Evolutionary conservation across 1,140 invertebrate species (phyloP).

Genomic region (Lethocerus indicus): DNA sequence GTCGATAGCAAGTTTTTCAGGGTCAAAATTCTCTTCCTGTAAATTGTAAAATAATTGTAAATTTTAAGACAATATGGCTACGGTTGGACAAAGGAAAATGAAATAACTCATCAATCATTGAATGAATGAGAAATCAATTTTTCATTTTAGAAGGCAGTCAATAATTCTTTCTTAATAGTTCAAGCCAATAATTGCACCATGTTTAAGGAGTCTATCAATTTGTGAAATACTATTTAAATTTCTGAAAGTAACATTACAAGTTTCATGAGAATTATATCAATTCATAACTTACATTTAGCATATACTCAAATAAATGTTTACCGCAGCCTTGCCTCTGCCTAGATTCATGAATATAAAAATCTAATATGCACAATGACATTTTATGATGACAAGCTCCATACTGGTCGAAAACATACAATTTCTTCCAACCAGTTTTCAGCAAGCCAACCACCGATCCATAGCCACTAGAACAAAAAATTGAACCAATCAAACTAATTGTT

Average conservation of each 20-base stretch:
- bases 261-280: no score
- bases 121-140: neutral
- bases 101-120: neutral
- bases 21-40: conserved; percentile 47
- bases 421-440: conserved; percentile 69
- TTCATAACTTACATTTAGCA: conserved; percentile 40
- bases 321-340: conserved; percentile 62
- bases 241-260: no score
- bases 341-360: conserved; percentile 73
- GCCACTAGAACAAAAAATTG: conserved; percentile 13
- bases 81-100: neutral
- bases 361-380: conserved; percentile 60
- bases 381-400: conserved; percentile 47
- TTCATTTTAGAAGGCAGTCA: neutral
- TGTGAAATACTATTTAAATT: no score
- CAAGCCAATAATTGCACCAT: neutral
- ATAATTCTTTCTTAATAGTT: neutral
- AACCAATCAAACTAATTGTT: no score
- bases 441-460: conserved; percentile 43
- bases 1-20: conserved; percentile 70
- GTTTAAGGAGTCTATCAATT: no score
- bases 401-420: conserved; percentile 65
- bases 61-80: neutral
- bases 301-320: conserved; percentile 56
- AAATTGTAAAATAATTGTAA: conserved; percentile 17